Conservation (phyloP, 2,888 invertebrate species). For the Acrobasis repandana region DNA sequence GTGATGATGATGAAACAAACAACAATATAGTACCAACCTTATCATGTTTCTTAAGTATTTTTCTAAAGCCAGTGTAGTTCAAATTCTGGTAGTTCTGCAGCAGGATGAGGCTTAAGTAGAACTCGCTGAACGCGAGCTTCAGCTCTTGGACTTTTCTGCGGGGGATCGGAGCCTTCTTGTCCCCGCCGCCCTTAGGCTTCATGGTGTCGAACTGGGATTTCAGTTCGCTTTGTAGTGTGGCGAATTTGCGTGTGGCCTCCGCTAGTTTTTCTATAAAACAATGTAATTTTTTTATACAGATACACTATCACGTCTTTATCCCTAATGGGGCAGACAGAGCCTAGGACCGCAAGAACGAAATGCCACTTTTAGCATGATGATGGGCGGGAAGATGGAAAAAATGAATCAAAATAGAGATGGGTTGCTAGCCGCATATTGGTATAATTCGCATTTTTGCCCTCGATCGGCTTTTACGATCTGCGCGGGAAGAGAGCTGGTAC, state of each 20-base stretch:
- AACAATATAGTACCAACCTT: constrained; percentile 88
- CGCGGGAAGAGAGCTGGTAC: too few relatives aligned
- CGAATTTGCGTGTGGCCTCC: constrained; percentile 97
- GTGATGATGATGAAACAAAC: too few relatives aligned
- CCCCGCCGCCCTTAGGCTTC: constrained; percentile 69
- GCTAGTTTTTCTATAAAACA: constrained; percentile 93
- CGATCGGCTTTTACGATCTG: too few relatives aligned
- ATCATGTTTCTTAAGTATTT: constrained; percentile 99
- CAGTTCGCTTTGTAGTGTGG: constrained; percentile 93
- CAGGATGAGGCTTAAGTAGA: constrained; percentile 97
- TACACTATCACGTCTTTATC: too few relatives aligned
- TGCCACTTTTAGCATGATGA: too few relatives aligned
- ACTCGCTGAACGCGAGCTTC: constrained; percentile 99
- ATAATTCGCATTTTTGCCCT: too few relatives aligned
- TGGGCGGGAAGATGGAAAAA: too few relatives aligned
- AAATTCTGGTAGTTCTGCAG: constrained; percentile 99
- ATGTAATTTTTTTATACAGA: neutral
- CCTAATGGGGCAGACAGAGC: too few relatives aligned
- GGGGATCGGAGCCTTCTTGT: constrained; percentile 82
- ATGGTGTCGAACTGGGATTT: constrained; percentile 84
- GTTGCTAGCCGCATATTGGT: too few relatives aligned
- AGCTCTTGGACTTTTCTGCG: constrained; percentile 94
- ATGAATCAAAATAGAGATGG: too few relatives aligned
- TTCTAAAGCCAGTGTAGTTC: constrained; percentile 99
- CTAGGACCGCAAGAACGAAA: too few relatives aligned